These are phyloP conservation scores for Lepisosteus osseus DNA, from an alignment of 2,113 vertebrate genomes.

Conservation along the genomic window DNA sequence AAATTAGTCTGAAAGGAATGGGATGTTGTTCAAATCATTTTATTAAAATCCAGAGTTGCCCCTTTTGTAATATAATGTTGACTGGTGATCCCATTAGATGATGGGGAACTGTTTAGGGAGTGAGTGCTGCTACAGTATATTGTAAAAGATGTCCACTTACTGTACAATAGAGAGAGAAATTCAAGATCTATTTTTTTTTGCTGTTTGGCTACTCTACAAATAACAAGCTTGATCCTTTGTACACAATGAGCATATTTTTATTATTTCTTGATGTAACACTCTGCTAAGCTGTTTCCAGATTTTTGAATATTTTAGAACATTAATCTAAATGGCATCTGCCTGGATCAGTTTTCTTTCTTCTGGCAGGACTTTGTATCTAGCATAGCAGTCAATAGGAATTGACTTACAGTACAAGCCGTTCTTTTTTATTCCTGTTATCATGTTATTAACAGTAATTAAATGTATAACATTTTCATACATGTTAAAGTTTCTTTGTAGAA, in stretches of 20 bases:
- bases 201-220: not conserved
- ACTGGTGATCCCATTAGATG: too few relatives aligned
- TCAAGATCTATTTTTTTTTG: too few relatives aligned
- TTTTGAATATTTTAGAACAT: slow-evolving; percentile 31
- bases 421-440: not conserved
- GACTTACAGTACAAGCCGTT: slow-evolving; percentile 5
- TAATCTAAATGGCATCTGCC: slow-evolving; percentile 43
- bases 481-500: not conserved
- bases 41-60: too few relatives aligned
- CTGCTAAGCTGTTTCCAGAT: slow-evolving; percentile 37
- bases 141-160: too few relatives aligned
- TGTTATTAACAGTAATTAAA: slow-evolving; percentile 7
- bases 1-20: too few relatives aligned
- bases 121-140: too few relatives aligned
- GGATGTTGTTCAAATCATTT: too few relatives aligned
- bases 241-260: slow-evolving; percentile 21
- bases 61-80: too few relatives aligned
- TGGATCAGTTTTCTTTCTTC: slow-evolving; percentile 27
- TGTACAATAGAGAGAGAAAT: too few relatives aligned
- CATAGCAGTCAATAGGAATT: not conserved
- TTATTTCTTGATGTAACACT: slow-evolving; percentile 18
- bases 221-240: slow-evolving; percentile 9
- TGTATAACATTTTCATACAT: slow-evolving; percentile 5
- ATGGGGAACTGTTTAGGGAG: too few relatives aligned
- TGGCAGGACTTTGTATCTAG: slow-evolving; percentile 20